Evolutionary conservation across 2,797 vertebrate species (phyloP).

Genomic region (Gallinago stenura): DNA sequence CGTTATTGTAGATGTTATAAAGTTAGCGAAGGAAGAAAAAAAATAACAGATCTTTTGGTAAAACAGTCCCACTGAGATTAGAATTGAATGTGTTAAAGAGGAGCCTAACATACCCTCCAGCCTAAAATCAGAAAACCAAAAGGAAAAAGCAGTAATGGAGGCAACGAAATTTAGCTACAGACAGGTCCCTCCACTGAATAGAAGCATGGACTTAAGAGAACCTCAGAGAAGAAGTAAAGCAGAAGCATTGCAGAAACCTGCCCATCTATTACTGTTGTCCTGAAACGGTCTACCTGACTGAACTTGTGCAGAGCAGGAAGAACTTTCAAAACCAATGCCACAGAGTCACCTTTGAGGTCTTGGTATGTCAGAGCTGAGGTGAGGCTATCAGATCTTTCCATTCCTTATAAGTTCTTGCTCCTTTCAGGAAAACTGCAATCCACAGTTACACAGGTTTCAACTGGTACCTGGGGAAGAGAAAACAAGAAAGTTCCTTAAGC

Average conservation of each 20-base stretch:
- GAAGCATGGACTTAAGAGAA: background rate
- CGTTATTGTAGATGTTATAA: background rate
- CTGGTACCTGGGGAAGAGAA: background rate
- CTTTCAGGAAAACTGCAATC: background rate
- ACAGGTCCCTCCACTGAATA: background rate
- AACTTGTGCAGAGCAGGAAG: background rate
- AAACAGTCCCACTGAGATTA: background rate
- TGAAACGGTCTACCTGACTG: background rate
- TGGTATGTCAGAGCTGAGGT: background rate
- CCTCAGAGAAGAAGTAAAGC: background rate
- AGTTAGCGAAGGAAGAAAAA: background rate
- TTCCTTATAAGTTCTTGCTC: background rate
- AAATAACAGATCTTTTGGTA: background rate
- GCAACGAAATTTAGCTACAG: background rate
- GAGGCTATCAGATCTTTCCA: background rate
- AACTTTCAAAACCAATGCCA: background rate
- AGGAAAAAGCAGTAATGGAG: background rate
- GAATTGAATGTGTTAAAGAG: background rate
- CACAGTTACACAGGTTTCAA: background rate
- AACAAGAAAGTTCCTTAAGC: background rate
- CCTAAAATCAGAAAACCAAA: background rate
- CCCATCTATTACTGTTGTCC: background rate
- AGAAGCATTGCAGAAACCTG: background rate
- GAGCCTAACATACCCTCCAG: background rate
- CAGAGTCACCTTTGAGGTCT: background rate